These are phyloP conservation scores for Protonibea diacanthus DNA, from an alignment of 2,797 vertebrate genomes.

Conservation along the genomic window DNA sequence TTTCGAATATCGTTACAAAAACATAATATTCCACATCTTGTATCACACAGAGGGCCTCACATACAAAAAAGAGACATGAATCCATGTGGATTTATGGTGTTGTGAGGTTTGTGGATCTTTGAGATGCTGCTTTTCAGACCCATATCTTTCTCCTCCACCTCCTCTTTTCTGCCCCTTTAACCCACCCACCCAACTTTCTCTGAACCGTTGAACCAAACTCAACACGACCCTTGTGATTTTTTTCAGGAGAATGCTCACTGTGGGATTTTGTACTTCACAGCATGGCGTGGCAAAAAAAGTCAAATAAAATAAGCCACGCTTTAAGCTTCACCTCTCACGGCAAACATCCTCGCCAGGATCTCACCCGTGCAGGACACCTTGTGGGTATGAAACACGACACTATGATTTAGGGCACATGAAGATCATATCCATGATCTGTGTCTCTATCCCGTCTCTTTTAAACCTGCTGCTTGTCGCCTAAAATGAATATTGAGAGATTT, in stretches of 20 bases:
- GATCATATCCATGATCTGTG: constrained; percentile 8
- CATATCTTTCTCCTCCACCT: constrained; percentile 61
- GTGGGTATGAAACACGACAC: constrained; percentile 47
- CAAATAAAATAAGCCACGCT: constrained; percentile 12
- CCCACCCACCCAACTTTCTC: constrained; percentile 23
- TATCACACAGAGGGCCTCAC: constrained; percentile 80
- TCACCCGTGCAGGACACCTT: constrained; percentile 50
- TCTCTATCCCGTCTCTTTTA: not conserved
- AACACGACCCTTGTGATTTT: constrained; percentile 22
- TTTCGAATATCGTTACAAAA: constrained; percentile 71
- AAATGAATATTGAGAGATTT: constrained; percentile 37
- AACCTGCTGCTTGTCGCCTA: constrained; percentile 17
- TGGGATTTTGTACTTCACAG: constrained; percentile 20
- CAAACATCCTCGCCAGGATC: constrained; percentile 37
- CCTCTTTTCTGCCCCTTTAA: not conserved
- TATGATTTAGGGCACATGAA: constrained; percentile 42
- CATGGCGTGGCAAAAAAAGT: not conserved
- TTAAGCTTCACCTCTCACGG: constrained; percentile 16
- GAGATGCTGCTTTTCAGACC: constrained; percentile 65
- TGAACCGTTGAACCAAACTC: constrained; percentile 53
- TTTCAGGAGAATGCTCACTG: constrained; percentile 78
- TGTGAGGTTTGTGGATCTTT: constrained; percentile 83
- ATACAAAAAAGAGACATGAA: constrained; percentile 79
- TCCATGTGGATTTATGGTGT: constrained; percentile 85
- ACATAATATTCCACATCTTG: constrained; percentile 75